Conservation (phyloP, 2,113 vertebrate genomes). For the Campylomormyrus numenius region DNA sequence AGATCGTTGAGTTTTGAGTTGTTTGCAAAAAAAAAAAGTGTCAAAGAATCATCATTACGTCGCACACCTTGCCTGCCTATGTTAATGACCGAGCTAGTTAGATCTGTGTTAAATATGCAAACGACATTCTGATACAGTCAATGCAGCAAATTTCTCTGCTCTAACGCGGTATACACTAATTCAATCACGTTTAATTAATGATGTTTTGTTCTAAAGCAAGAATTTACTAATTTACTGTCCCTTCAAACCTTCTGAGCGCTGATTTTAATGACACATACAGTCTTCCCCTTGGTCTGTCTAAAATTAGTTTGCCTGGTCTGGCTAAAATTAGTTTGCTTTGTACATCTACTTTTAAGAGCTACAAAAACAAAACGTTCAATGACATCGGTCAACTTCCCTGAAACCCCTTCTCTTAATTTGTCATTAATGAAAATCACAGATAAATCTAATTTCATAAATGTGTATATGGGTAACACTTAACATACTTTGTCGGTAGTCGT, state of each 20-base stretch:
- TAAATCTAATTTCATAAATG: neutral
- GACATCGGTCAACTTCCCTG: neutral
- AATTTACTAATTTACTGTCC: neutral
- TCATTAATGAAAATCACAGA: neutral
- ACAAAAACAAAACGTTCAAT: neutral
- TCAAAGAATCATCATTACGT: no score
- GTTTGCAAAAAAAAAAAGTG: no score
- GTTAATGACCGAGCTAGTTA: no score
- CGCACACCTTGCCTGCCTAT: no score
- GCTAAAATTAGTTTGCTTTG: neutral
- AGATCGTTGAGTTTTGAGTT: no score
- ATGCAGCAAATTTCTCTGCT: no score
- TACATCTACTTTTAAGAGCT: neutral
- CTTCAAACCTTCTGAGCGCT: neutral
- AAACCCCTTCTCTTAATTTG: neutral
- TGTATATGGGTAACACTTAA: neutral
- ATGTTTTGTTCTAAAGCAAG: neutral
- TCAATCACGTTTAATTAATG: neutral
- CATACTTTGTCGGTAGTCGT: neutral
- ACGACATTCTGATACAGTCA: no score
- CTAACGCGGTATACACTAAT: neutral
- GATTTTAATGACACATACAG: neutral
- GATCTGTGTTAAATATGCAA: no score
- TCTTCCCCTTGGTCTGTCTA: neutral
- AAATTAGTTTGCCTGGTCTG: neutral